A percentile compares a stretch with the other conserved stretches of the same genome.
phyloP scores from a whole-genome alignment of 2,797 vertebrate species.

The Decapterus maruadsi region DNA sequence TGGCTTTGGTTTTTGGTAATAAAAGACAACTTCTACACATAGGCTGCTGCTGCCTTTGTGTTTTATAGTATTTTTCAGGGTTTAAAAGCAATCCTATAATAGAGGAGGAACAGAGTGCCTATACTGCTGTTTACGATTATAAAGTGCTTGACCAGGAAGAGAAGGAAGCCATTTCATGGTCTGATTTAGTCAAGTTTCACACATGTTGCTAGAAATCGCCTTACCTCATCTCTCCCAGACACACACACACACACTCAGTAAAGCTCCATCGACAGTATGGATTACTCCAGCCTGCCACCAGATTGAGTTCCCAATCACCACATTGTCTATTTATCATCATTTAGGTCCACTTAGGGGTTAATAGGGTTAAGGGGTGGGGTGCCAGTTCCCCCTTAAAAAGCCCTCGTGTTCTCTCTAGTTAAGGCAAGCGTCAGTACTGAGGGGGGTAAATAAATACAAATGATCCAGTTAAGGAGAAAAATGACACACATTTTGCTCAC shows the following conservation, averaged over 20 bases:
- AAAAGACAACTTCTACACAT: neutral
- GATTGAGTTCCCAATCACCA: slow-evolving; percentile 81
- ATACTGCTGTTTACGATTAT: slow-evolving; percentile 14
- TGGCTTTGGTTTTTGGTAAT: neutral
- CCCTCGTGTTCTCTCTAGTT: slow-evolving; percentile 80
- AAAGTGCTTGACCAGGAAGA: slow-evolving; percentile 35
- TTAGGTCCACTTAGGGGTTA: slow-evolving; percentile 84
- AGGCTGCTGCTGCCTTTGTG: neutral
- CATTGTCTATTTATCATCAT: slow-evolving; percentile 87
- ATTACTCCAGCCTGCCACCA: slow-evolving; percentile 58
- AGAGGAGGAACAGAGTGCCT: neutral
- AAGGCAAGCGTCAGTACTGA: slow-evolving; percentile 78
- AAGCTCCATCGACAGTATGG: slow-evolving; percentile 62
- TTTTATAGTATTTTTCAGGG: neutral
- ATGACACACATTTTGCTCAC: slow-evolving; percentile 81
- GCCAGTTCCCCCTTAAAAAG: slow-evolving; percentile 75
- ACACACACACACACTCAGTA: slow-evolving; percentile 12
- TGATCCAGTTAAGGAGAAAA: slow-evolving; percentile 88
- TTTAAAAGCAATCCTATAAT: neutral
- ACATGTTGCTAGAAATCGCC: slow-evolving; percentile 29
- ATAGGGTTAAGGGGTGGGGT: slow-evolving; percentile 84
- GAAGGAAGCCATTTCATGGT: slow-evolving; percentile 15
- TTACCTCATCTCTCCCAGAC: neutral
- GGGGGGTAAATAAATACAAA: slow-evolving; percentile 87
- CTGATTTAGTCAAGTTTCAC: slow-evolving; percentile 34